Evolutionary conservation across 2,888 invertebrate genomes (phyloP), one percentile per base, ranked within the genome.

Genomic region (Halocaridina rubra): DNA sequence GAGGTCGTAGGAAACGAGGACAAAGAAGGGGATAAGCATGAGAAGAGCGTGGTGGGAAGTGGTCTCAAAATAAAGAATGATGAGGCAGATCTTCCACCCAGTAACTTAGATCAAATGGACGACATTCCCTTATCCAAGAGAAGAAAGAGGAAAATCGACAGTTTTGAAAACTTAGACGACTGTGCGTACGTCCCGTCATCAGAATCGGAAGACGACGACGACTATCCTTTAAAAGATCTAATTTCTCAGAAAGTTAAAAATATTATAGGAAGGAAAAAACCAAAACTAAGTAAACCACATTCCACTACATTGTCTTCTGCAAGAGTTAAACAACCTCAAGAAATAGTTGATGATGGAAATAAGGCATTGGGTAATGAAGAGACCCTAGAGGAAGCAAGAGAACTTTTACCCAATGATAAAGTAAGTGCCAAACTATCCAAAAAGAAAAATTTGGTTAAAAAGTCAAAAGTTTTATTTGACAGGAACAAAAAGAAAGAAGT

Each of bases 81-180:
- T 24, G 67, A 78, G 7, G 33, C 67, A 16, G 67, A 78, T 30
- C 33, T 7, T 16, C n/a, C 53, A 5, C 16, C 19, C n/a, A 53
- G 53, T 19, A 57, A 80, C 3, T 75, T 71, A 13, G 77, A 84
- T n/a, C 33, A 27, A 30, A 16, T 30, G 22, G 77, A 71, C 3
- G 76, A 69, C 10, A 29, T 77, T 7, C 78, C 72, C 10, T 22
- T 84, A 8, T 71, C 82, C 0, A 30, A 71, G 10, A 84, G 71
- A 46, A 53, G 82, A 39, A 84, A 71, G 72, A 71, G 82, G 30
- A 84, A 84, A 39, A 39, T 84, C 16, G 82, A 77, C 3, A 84
- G 78, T 32, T 84, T 78, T 72, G 82, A 84, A 29, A 78, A 84
- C 30, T 72, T 78, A 13, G 82, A 84, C 24, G 82, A 84, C 46